These are phyloP conservation scores for Isaurus tuberculatus DNA, from an alignment of 92 coral and sea anemone species.

Conservation along the genomic window DNA sequence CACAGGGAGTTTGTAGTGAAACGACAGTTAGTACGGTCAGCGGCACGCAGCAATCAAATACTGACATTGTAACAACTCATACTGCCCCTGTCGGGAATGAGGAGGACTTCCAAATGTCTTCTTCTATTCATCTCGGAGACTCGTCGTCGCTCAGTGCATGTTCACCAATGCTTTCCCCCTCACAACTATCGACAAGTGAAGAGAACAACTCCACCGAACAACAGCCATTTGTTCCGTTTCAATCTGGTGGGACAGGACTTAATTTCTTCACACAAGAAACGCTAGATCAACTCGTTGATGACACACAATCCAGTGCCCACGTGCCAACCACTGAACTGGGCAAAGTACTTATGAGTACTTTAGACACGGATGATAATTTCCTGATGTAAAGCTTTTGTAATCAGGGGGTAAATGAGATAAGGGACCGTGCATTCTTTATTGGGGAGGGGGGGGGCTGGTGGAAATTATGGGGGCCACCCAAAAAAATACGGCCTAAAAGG, in stretches of 20 bases:
- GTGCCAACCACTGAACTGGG: slow-evolving; percentile 39
- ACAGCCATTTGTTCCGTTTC: slow-evolving; percentile 32
- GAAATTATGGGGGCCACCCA: too few species aligned
- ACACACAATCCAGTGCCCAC: slow-evolving; percentile 10
- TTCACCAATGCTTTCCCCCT: slow-evolving; percentile 11
- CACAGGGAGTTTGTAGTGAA: neutral
- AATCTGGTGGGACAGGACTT: slow-evolving; percentile 14
- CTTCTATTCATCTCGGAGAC: slow-evolving; percentile 6
- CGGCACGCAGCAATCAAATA: neutral
- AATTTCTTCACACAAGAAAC: slow-evolving; percentile 41
- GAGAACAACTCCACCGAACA: slow-evolving; percentile 13
- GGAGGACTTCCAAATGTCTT: neutral
- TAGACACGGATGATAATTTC: slow-evolving; percentile 38
- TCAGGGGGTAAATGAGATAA: too few species aligned
- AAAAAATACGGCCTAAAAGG: too few species aligned
- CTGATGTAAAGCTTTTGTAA: slow-evolving; percentile 6
- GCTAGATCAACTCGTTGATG: slow-evolving; percentile 25
- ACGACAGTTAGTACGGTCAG: slow-evolving; percentile 6
- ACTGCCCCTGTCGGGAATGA: neutral
- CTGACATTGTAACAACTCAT: neutral
- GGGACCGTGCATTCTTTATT: too few species aligned
- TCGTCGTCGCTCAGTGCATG: slow-evolving; percentile 7
- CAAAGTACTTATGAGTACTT: slow-evolving; percentile 32
- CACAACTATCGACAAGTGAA: neutral
- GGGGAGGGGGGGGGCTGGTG: too few species aligned